Evolutionary conservation across 1,140 invertebrate genomes (phyloP), one percentile per base, ranked within the genome.

Genomic region (Pomacea maculata): DNA sequence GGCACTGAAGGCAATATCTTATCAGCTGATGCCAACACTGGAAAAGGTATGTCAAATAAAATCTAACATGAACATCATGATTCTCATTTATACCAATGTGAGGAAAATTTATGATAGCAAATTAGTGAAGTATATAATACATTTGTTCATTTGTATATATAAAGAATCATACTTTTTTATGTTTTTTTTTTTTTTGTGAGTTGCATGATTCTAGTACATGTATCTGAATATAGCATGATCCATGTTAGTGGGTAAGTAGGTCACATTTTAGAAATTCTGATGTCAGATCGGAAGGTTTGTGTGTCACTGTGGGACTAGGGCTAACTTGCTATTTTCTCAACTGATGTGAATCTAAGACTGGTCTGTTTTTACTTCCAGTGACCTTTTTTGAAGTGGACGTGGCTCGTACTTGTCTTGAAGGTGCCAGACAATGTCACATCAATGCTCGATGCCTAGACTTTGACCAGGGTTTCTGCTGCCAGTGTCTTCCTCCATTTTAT

Each of bases 381-480:
- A 83, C 84, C 7, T 85, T 87, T 11, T 87, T 86, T 82, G 82
- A 87, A n/a, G 84, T 86, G 14, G 87, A 85, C 19, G 61, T 83
- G 54, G 82, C 76, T 10, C 87, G 91, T 73, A 93, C 91, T 25
- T 95, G 94, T 83, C 89, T 91, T 57, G 84, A 88, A 54, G 90
- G 89, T 10, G 93, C 93, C 9, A 91, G 94, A 8, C 93, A 94
- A 73, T 98, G 97, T 89, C 95, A 97, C 86, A 94, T 94, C 45
- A 94, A 95, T 86, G 96, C 96, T 0, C 92, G 93, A 70, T 99
- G 97, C 89, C 90, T 95, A 6, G 96, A 99, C 89, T 95, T 95
- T 86, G 92, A 94, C 70, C 92, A 92, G 64, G 97, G 97, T 9
- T 97, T 95, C 88, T 99, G 97, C 88, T 99, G 97, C 90, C 92